Evolutionary conservation across 2,113 vertebrate species (phyloP), one percentile per base, ranked within the genome.

Genomic region (Ophthalmotilapia sp.): DNA sequence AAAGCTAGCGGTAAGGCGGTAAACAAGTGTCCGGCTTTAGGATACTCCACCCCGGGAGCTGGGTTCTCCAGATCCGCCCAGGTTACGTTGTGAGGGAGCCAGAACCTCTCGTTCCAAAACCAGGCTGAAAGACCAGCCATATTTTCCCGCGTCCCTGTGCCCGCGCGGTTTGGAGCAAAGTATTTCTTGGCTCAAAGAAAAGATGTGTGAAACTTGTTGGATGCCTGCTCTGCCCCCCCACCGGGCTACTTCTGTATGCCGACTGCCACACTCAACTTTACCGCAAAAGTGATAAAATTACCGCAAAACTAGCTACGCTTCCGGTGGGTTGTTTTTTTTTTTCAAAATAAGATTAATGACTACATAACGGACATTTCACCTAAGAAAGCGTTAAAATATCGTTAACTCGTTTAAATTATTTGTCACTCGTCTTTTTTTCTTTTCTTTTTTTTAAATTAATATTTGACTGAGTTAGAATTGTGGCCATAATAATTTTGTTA

Each of bases 71-170:
- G 90, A 89, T 99, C 98, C 85, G 98, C 97, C 98, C 98, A 99
- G 90, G 97, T 99, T 82, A 99, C 97, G 92, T 99, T 99, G 91
- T 96, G 97, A 1, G 98, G 98, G 83, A 99, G 95, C 98, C 98
- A 99, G 89, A 99, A 99, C 86, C 97, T 96, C 85, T 99, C 98
- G 91, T 96, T 98, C 98, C 98, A 99, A 79, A 99, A 97, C 97
- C 98, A 98, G 97, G 97, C 97, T 96, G 97, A 97, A 55, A 97
- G 89, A 87, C 95, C 95, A 93, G 96, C 96, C 97, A 97, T 97
- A 90, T 93, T 95, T 60, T 87, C 65, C 13, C 3, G 70, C 26
- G 85, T 26, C 17, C 36, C 75, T 14, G 56, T 38, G 77, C 58
- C 87, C 53, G 79, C 49, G 7, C 8, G 19, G 14, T 17, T 13